phyloP scores from a whole-genome alignment of 2,797 vertebrate species.

The Numenius phaeopus region DNA sequence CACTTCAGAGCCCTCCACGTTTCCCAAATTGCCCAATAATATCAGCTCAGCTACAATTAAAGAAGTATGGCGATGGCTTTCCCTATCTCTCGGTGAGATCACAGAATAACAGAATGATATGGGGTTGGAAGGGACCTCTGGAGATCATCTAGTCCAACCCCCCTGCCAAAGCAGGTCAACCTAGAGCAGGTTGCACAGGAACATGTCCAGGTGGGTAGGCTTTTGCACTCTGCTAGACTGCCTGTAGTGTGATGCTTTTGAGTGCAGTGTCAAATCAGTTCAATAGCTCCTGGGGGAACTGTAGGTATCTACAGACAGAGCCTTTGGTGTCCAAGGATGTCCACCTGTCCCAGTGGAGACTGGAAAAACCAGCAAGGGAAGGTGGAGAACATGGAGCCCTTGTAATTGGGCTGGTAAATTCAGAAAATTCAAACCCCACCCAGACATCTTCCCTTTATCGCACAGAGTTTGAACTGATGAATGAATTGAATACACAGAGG shows the following conservation, averaged over 20 bases:
- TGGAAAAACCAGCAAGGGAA: neutral
- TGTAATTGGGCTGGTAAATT: neutral
- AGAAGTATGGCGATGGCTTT: neutral
- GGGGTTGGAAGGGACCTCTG: too few species aligned
- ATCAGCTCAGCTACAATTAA: accelerated
- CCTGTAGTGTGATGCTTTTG: accelerated
- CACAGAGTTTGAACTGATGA: neutral
- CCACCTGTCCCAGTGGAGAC: neutral
- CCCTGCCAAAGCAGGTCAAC: too few species aligned
- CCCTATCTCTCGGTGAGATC: neutral
- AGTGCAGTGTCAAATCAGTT: accelerated
- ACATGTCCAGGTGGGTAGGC: too few species aligned
- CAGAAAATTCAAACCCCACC: neutral
- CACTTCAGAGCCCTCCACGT: accelerated
- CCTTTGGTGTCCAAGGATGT: neutral
- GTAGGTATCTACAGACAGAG: neutral
- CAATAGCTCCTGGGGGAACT: neutral
- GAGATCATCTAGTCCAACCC: too few species aligned
- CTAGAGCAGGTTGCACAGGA: too few species aligned
- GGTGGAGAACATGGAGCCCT: neutral
- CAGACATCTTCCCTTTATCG: neutral
- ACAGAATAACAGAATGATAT: too few species aligned
- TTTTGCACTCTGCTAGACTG: neutral
- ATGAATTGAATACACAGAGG: neutral
- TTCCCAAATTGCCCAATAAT: accelerated